Percentiles rank a stretch among this genome's conserved stretches.
phyloP scores from a whole-genome alignment of 1,140 invertebrate genomes.

The Pogonus chalceus region DNA sequence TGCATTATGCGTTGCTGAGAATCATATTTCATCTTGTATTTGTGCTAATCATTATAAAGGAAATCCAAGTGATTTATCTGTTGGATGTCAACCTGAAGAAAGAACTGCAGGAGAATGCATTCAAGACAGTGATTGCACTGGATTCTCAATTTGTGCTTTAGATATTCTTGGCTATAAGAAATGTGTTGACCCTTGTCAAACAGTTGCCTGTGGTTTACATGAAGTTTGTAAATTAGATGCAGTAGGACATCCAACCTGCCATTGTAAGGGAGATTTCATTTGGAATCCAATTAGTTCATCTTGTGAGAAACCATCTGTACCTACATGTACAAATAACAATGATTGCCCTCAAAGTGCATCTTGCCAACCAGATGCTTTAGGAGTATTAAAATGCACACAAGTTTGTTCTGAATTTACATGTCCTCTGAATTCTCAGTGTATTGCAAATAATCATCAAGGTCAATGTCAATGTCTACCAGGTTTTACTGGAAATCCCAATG shows the following conservation, averaged over 20 bases:
- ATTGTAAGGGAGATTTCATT: constrained; percentile 62
- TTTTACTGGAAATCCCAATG: constrained; percentile 78
- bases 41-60: constrained; percentile 71
- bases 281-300: constrained; percentile 71
- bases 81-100: constrained; percentile 63
- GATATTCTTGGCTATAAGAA: constrained; percentile 47
- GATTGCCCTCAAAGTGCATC: constrained; percentile 60
- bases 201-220: constrained; percentile 67
- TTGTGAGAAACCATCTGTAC: constrained; percentile 76
- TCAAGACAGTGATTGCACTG: constrained; percentile 58
- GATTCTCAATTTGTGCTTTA: constrained; percentile 48
- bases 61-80: constrained; percentile 63
- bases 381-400: constrained; percentile 69
- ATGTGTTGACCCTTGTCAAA: constrained; percentile 68
- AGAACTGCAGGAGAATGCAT: constrained; percentile 49
- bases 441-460: constrained; percentile 60
- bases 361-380: constrained; percentile 72
- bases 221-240: constrained; percentile 63
- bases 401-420: constrained; percentile 73
- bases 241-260: constrained; percentile 57
- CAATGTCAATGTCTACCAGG: constrained; percentile 71
- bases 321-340: constrained; percentile 60
- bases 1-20: constrained; percentile 70
- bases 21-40: constrained; percentile 74
- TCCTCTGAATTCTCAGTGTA: constrained; percentile 68